A percentile compares a stretch with the other conserved stretches of the same genome.
Conservation (phyloP, 2,113 vertebrate genomes). For the Zosterops pallidus region DNA sequence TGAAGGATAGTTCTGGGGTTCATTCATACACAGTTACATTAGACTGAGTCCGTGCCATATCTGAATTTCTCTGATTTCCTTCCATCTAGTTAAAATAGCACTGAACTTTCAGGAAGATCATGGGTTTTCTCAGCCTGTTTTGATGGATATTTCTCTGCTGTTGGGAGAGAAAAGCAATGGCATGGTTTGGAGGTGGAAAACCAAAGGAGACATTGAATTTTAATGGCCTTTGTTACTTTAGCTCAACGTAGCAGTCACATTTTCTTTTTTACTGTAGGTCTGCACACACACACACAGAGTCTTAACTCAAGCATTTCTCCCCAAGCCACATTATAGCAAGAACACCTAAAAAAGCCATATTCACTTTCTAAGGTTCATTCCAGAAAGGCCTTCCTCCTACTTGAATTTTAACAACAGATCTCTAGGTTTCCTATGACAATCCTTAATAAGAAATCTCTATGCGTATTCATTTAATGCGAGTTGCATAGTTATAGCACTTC, state of each 20-base stretch:
- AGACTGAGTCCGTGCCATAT: neutral
- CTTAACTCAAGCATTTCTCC: neutral
- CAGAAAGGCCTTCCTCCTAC: neutral
- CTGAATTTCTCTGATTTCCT: neutral
- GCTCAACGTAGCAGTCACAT: neutral
- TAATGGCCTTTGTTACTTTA: neutral
- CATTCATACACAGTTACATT: neutral
- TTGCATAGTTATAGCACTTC: neutral
- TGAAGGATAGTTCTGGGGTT: neutral
- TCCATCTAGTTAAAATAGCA: neutral
- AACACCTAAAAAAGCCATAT: neutral
- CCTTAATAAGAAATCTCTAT: neutral
- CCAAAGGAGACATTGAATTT: neutral
- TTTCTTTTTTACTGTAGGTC: neutral
- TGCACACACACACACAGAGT: neutral
- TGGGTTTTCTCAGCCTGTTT: neutral
- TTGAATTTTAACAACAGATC: neutral
- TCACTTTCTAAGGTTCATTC: neutral
- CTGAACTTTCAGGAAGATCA: neutral
- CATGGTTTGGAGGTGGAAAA: neutral
- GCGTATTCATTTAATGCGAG: neutral
- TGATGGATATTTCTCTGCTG: neutral
- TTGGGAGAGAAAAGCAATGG: neutral
- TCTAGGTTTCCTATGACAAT: neutral
- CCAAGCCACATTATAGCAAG: neutral